phyloP scores from a whole-genome alignment of 2,113 vertebrate species.

The Nycticryphes semicollaris region DNA sequence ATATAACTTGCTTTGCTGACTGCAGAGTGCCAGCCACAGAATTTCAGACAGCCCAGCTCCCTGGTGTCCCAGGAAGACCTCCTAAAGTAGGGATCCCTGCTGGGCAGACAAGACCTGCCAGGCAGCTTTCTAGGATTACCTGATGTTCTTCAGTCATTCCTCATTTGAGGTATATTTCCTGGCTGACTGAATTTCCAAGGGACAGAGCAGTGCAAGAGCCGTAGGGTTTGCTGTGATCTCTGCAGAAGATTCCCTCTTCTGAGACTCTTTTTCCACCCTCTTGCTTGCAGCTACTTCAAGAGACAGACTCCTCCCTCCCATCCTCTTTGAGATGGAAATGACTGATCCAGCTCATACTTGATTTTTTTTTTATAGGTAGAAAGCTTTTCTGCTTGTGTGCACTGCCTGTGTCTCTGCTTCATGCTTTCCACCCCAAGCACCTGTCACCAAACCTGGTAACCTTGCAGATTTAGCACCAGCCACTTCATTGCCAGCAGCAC shows the following conservation, averaged over 20 bases:
- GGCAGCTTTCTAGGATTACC: background rate
- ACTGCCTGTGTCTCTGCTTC: background rate
- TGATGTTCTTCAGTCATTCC: background rate
- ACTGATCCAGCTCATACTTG: background rate
- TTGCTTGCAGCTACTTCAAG: conserved; percentile 49
- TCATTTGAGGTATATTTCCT: background rate
- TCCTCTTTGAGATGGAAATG: conserved; percentile 52
- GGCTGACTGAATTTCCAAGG: conserved; percentile 25
- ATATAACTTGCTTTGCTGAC: background rate
- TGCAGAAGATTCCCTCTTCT: conserved; percentile 46
- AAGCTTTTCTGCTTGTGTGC: background rate
- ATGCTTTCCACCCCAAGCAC: background rate
- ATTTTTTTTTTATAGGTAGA: background rate
- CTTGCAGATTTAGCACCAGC: background rate
- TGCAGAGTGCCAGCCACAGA: background rate
- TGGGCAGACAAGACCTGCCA: background rate
- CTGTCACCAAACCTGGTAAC: background rate
- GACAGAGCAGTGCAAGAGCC: background rate
- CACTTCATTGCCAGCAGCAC: background rate
- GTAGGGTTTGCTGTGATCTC: conserved; percentile 37
- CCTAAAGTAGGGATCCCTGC: background rate
- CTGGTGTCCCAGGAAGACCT: background rate
- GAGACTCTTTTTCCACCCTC: conserved; percentile 19
- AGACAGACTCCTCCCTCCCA: conserved; percentile 23
- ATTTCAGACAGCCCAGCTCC: background rate